Percentiles rank a stretch among this genome's conserved stretches.
Conservation (phyloP, 1,140 invertebrate genomes). For the Formica exsecta region DNA sequence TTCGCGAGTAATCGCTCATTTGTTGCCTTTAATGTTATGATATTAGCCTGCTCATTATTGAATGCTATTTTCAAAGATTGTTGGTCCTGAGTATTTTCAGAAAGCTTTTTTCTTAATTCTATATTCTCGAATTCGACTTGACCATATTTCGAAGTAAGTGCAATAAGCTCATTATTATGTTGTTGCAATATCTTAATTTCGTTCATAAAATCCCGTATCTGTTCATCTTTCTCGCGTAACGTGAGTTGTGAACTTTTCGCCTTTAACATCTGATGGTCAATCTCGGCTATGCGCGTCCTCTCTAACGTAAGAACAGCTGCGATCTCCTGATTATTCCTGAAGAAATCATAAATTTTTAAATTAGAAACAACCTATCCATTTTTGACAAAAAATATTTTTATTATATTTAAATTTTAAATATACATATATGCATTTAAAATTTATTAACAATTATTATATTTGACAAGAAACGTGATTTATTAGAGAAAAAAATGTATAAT, state of each 20-base stretch:
- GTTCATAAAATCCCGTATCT: conserved; percentile 78
- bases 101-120: conserved; percentile 80
- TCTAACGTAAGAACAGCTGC: conserved; percentile 74
- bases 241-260: conserved; percentile 74
- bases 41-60: conserved; percentile 79
- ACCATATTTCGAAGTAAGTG: conserved; percentile 78
- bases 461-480: neutral
- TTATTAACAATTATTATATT: neutral
- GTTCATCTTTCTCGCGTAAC: conserved; percentile 80
- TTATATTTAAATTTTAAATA: neutral
- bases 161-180: conserved; percentile 82
- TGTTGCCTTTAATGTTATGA: conserved; percentile 75
- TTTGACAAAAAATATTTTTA: neutral
- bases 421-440: neutral
- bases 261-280: conserved; percentile 77
- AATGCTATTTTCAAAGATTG: conserved; percentile 77
- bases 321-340: conserved; percentile 77
- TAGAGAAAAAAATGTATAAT: no score
- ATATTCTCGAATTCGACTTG: conserved; percentile 81
- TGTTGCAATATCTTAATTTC: conserved; percentile 83
- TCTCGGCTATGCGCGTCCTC: conserved; percentile 74
- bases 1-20: conserved; percentile 82
- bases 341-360: conserved; percentile 15
- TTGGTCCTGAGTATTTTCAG: conserved; percentile 76
- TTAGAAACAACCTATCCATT: neutral